Conservation (phyloP, 2,888 invertebrate genomes). For the Drosophila mulleri region DNA sequence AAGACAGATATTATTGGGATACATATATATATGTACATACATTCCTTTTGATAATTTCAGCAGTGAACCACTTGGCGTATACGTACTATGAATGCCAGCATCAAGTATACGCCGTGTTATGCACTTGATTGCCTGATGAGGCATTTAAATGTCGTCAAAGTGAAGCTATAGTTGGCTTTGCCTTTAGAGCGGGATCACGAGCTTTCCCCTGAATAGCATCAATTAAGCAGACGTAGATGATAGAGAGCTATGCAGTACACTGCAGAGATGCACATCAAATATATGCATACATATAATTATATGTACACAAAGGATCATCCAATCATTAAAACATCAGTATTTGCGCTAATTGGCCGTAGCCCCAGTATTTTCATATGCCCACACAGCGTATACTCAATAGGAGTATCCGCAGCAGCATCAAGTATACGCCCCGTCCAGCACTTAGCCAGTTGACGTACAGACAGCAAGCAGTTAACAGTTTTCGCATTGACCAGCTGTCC, state of each 20-base stretch:
- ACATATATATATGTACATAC: background rate
- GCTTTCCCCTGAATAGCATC: background rate
- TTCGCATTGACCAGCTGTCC: conserved; percentile 63
- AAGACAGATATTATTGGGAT: no score
- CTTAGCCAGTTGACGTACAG: background rate
- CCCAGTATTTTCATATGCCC: background rate
- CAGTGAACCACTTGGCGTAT: background rate
- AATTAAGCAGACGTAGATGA: background rate
- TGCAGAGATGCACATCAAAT: no score
- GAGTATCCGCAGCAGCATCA: background rate
- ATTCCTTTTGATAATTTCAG: background rate
- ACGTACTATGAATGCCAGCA: background rate
- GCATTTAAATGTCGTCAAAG: background rate
- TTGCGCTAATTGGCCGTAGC: background rate
- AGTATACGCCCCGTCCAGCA: background rate
- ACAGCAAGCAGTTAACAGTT: conserved; percentile 16
- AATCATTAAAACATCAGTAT: no score
- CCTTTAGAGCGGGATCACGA: no score
- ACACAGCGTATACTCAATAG: background rate
- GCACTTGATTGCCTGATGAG: background rate
- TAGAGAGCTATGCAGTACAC: no score
- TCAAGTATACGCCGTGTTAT: background rate
- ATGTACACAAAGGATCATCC: no score
- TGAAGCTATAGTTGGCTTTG: background rate
- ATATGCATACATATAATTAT: no score